These are phyloP conservation scores for Bergia puertoricense DNA, from an alignment of 92 coral and sea anemone genomes.

Conservation along the genomic window DNA sequence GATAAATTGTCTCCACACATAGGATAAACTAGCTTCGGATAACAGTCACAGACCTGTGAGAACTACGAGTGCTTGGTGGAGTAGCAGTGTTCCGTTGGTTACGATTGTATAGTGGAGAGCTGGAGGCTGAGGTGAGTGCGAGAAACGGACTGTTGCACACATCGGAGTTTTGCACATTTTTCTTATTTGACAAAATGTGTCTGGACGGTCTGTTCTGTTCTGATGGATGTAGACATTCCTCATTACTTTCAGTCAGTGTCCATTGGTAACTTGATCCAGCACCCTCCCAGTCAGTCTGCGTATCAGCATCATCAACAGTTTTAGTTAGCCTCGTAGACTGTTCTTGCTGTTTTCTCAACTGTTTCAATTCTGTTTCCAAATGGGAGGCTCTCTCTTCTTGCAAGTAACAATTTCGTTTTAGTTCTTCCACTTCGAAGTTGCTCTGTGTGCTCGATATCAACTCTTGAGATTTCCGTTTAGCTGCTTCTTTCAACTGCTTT, in stretches of 20 bases:
- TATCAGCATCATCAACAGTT: background rate
- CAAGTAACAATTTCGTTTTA: slow-evolving; percentile 66
- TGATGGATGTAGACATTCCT: background rate
- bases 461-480: slow-evolving; percentile 54
- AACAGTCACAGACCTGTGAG: slow-evolving; percentile 9
- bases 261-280: background rate
- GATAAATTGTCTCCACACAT: no score
- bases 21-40: background rate
- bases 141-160: background rate
- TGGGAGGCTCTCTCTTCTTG: slow-evolving; percentile 74
- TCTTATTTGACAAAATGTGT: background rate
- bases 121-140: background rate
- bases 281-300: slow-evolving; percentile 20
- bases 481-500: slow-evolving; percentile 76
- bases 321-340: slow-evolving; percentile 24
- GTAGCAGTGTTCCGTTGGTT: background rate
- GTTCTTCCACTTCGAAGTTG: slow-evolving; percentile 54
- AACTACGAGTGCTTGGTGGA: background rate
- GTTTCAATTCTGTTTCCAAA: slow-evolving; percentile 71
- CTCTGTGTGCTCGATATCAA: slow-evolving; percentile 61
- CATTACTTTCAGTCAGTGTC: background rate
- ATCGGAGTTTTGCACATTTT: background rate
- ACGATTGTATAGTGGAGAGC: background rate
- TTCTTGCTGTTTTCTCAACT: slow-evolving; percentile 42
- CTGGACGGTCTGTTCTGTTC: background rate